A percentile compares a stretch with the other conserved stretches of the same genome.
phyloP scores from a whole-genome alignment of 2,888 invertebrate genomes.

The Rotaria macrura region DNA sequence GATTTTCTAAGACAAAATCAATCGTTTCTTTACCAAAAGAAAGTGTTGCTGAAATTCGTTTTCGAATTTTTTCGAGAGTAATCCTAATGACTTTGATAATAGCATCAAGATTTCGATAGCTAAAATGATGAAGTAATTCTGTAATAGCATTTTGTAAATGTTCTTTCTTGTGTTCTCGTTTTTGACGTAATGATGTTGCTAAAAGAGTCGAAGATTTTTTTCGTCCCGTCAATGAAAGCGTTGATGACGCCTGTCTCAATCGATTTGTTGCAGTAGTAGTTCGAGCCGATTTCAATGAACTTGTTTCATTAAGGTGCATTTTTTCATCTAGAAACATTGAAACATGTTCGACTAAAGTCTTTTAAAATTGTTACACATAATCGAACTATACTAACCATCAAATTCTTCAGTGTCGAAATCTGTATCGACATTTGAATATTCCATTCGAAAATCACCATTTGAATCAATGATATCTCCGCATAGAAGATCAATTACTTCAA shows the following conservation, averaged over 20 bases:
- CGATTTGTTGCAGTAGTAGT: neutral
- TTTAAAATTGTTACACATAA: neutral
- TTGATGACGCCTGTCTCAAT: neutral
- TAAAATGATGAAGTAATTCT: constrained; percentile 81
- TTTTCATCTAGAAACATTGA: neutral
- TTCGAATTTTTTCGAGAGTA: constrained; percentile 69
- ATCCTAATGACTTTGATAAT: constrained; percentile 71
- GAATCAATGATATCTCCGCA: constrained; percentile 38
- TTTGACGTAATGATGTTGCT: neutral
- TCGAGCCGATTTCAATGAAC: neutral
- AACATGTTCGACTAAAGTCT: neutral
- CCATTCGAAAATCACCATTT: neutral
- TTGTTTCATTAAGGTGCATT: neutral
- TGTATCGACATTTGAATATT: neutral
- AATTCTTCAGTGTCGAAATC: neutral
- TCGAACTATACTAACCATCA: neutral
- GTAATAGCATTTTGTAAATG: constrained; percentile 63
- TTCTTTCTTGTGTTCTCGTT: neutral
- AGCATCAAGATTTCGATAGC: constrained; percentile 78
- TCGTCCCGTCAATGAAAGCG: neutral
- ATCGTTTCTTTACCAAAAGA: neutral
- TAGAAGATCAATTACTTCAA: constrained; percentile 51
- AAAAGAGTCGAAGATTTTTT: neutral
- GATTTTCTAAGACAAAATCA: neutral
- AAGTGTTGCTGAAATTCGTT: constrained; percentile 51